A percentile compares a stretch with the other conserved stretches of the same genome.
Conservation (phyloP, 1,140 invertebrate genomes). For the Magallana angulata region DNA sequence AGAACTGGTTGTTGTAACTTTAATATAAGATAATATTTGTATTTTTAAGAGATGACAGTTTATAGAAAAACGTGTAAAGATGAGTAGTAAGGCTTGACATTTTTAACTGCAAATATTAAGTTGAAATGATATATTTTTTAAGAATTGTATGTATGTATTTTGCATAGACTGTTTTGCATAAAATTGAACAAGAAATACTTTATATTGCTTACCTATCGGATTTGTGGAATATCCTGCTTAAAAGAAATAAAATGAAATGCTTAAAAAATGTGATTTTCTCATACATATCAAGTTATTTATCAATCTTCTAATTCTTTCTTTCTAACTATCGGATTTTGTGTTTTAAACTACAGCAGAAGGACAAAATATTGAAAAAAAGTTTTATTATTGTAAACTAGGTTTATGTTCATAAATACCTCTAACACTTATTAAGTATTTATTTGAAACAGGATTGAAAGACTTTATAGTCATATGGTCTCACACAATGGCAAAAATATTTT, state of each 20-base stretch:
- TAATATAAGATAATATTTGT: neutral
- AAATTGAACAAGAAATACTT: neutral
- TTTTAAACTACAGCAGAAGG: neutral
- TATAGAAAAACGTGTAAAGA: too few relatives aligned
- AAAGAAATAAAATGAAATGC: neutral
- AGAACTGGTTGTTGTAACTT: constrained; percentile 6
- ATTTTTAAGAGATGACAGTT: neutral
- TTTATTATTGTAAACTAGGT: neutral
- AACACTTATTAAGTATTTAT: neutral
- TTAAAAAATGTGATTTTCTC: neutral
- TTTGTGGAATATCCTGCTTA: neutral
- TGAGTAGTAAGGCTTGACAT: too few relatives aligned
- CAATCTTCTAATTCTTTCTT: neutral
- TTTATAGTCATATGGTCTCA: too few relatives aligned
- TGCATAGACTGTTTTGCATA: neutral
- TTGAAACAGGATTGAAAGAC: too few relatives aligned
- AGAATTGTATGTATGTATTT: too few relatives aligned
- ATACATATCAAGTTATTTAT: neutral
- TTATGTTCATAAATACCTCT: neutral
- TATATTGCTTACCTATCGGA: neutral
- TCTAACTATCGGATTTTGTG: neutral
- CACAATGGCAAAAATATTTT: too few relatives aligned
- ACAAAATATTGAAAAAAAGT: neutral
- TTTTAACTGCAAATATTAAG: neutral
- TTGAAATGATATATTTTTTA: too few relatives aligned